These are phyloP conservation scores for Centropus bengalensis DNA, from an alignment of 2,113 vertebrate species.

Conservation along the genomic window DNA sequence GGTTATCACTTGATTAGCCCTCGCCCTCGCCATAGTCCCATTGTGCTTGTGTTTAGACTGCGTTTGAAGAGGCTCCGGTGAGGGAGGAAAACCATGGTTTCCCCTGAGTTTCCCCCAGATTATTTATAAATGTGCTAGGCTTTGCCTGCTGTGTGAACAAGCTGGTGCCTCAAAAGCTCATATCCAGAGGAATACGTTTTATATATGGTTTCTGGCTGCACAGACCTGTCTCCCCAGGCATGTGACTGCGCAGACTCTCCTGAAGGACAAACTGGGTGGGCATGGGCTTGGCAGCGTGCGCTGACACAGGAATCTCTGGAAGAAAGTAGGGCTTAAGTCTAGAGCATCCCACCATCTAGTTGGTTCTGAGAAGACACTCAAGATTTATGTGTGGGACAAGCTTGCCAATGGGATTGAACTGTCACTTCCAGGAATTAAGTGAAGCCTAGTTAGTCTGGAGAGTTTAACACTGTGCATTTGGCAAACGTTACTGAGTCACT, in stretches of 20 bases:
- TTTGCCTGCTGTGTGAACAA: constrained; percentile 20
- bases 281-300: neutral
- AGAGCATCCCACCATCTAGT: neutral
- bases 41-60: neutral
- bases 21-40: neutral
- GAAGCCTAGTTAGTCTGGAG: neutral
- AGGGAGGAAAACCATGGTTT: constrained; percentile 1
- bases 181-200: neutral
- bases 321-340: neutral
- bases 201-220: neutral
- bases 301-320: neutral
- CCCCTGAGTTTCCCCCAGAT: constrained; percentile 3
- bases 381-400: neutral
- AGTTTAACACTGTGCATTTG: neutral
- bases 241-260: neutral
- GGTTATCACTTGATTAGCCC: constrained; percentile 5
- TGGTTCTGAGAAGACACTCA: neutral
- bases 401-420: neutral
- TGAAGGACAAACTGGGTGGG: neutral
- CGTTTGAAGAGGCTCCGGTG: neutral
- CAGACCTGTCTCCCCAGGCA: neutral
- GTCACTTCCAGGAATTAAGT: neutral
- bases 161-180: neutral
- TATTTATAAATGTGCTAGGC: constrained; percentile 46
- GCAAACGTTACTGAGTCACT: neutral